These are phyloP conservation scores for Epinotia bilunana DNA, from an alignment of 2,888 invertebrate species.

Conservation along the genomic window DNA sequence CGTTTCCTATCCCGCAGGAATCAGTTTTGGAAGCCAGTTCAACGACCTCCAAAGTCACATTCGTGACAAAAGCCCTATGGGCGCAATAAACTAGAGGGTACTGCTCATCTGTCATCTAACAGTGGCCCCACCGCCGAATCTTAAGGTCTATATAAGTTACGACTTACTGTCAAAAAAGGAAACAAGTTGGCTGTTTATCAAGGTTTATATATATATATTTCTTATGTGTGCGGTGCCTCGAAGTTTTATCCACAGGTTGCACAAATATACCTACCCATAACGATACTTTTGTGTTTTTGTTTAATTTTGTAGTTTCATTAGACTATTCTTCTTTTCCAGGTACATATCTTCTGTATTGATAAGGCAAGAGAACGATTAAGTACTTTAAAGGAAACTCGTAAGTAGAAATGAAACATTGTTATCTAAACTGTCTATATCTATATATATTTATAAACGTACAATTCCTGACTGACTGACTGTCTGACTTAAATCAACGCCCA, in stretches of 20 bases:
- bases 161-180: constrained; percentile 70
- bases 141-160: constrained; percentile 74
- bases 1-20: constrained; percentile 64
- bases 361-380: constrained; percentile 18
- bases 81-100: constrained; percentile 74
- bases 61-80: constrained; percentile 64
- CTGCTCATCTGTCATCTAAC: constrained; percentile 76
- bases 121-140: constrained; percentile 66
- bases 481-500: too few species aligned
- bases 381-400: constrained; percentile 26
- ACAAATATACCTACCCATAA: constrained; percentile 55
- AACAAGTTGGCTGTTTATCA: constrained; percentile 68
- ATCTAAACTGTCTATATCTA: too few species aligned
- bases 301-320: constrained; percentile 44
- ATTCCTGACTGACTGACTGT: too few species aligned
- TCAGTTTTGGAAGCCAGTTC: constrained; percentile 67
- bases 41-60: constrained; percentile 71
- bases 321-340: constrained; percentile 71
- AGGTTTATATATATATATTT: constrained; percentile 67
- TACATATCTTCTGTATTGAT: constrained; percentile 46
- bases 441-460: not conserved
- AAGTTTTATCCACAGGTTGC: constrained; percentile 60
- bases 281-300: constrained; percentile 51
- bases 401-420: constrained; percentile 14
- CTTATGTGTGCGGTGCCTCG: constrained; percentile 65